phyloP scores from a whole-genome alignment of 1,140 invertebrate genomes.

The Thrips palmi region DNA sequence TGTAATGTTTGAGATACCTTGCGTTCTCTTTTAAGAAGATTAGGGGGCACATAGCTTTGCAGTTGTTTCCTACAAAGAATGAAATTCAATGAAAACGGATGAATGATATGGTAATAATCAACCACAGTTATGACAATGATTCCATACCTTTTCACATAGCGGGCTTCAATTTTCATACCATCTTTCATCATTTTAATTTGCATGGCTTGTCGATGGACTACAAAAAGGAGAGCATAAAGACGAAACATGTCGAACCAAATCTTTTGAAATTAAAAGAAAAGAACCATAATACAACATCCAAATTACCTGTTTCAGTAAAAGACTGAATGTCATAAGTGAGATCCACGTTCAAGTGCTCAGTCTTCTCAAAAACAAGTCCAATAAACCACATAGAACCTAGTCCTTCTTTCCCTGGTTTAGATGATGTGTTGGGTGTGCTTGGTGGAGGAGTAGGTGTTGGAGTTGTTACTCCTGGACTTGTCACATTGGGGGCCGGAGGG shows the following conservation, averaged over 20 bases:
- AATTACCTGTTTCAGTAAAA: conserved; percentile 58
- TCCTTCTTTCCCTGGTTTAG: conserved; percentile 28
- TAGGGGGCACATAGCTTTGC: conserved; percentile 47
- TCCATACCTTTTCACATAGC: conserved; percentile 24
- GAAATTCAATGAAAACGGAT: conserved; percentile 11
- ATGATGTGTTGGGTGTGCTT: conserved; percentile 9
- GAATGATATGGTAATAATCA: conserved; percentile 7
- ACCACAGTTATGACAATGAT: neutral
- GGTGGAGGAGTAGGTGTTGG: conserved; percentile 15
- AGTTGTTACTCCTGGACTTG: neutral
- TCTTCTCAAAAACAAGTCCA: conserved; percentile 77
- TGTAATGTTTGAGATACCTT: no score
- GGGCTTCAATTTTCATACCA: conserved; percentile 74
- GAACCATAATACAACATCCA: conserved; percentile 14
- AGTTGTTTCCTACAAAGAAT: conserved; percentile 41
- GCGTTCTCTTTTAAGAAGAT: conserved; percentile 46
- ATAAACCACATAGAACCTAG: conserved; percentile 98
- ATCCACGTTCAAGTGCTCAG: conserved; percentile 75
- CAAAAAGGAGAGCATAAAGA: conserved; percentile 17
- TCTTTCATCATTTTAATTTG: conserved; percentile 66
- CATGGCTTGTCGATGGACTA: conserved; percentile 42
- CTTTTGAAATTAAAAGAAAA: conserved; percentile 7
- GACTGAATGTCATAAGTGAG: conserved; percentile 79
- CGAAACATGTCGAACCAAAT: conserved; percentile 5
- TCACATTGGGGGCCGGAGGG: conserved; percentile 8